Evolutionary conservation across 2,113 vertebrate species (phyloP).

Genomic region (Perca schrenkii): DNA sequence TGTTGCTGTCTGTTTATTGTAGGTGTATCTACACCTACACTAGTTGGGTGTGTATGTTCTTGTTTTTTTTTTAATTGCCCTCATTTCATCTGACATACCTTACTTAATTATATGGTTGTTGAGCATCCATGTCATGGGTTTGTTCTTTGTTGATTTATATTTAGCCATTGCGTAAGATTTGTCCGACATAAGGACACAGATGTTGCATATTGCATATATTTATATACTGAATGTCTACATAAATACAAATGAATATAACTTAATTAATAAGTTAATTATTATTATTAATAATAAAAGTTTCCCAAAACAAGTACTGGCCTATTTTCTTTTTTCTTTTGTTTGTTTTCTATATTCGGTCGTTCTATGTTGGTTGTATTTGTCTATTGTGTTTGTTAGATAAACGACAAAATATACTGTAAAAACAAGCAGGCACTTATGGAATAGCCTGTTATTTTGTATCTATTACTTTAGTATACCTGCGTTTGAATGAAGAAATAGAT

Average conservation of each 20-base stretch:
- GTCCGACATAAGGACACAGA: neutral
- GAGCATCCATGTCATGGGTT: neutral
- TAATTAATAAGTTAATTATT: neutral
- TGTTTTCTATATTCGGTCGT: too few relatives aligned
- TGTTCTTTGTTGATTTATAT: neutral
- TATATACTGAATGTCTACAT: neutral
- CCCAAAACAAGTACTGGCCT: too few relatives aligned
- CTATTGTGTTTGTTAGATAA: too few relatives aligned
- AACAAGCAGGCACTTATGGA: too few relatives aligned
- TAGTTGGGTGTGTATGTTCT: neutral
- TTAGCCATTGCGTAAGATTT: neutral
- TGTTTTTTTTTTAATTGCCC: neutral
- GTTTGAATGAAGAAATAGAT: too few relatives aligned
- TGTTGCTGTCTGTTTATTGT: neutral
- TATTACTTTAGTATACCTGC: too few relatives aligned
- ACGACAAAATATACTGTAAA: too few relatives aligned
- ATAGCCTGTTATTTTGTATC: too few relatives aligned
- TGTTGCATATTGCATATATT: neutral
- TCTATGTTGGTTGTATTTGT: too few relatives aligned
- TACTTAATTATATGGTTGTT: neutral
- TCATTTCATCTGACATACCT: neutral
- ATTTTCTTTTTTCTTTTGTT: too few relatives aligned
- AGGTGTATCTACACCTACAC: neutral
- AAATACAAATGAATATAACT: neutral
- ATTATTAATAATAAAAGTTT: neutral